phyloP scores from a whole-genome alignment of 2,797 vertebrate species.

The Notolabrus celidotus region DNA sequence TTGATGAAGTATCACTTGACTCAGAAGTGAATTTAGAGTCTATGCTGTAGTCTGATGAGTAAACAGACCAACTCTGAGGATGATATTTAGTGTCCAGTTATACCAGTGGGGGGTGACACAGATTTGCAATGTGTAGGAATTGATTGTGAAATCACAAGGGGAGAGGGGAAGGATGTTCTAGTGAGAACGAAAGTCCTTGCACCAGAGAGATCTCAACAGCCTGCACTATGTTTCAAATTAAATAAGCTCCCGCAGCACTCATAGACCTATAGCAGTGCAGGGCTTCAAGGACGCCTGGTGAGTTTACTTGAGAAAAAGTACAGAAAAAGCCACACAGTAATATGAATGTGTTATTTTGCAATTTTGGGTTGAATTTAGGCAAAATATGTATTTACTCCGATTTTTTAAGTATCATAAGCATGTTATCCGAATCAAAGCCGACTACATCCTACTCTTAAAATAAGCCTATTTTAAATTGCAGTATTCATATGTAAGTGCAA shows the following conservation, averaged over 20 bases:
- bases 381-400: slow-evolving; percentile 26
- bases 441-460: slow-evolving; percentile 43
- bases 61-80: background rate
- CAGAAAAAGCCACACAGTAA: slow-evolving; percentile 10
- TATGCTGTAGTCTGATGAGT: background rate
- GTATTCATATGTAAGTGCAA: slow-evolving; percentile 48
- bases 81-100: slow-evolving; percentile 5
- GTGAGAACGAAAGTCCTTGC: slow-evolving; percentile 29
- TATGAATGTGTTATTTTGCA: background rate
- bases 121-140: slow-evolving; percentile 8
- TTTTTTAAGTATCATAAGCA: slow-evolving; percentile 40
- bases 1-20: background rate
- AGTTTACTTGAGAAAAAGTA: slow-evolving; percentile 3
- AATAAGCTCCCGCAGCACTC: slow-evolving; percentile 34
- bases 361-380: slow-evolving; percentile 18
- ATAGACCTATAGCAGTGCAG: background rate
- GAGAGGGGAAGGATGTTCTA: slow-evolving; percentile 3
- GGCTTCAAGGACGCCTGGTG: slow-evolving; percentile 2
- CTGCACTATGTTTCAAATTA: slow-evolving; percentile 35
- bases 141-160: slow-evolving; percentile 33
- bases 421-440: slow-evolving; percentile 58
- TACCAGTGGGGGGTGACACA: slow-evolving; percentile 18
- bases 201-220: slow-evolving; percentile 27
- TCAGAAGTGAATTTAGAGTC: background rate
- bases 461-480: slow-evolving; percentile 39